Base-by-base conservation (phyloP, 1,140 invertebrate species). In the Contarinia nasturtii region DNA sequence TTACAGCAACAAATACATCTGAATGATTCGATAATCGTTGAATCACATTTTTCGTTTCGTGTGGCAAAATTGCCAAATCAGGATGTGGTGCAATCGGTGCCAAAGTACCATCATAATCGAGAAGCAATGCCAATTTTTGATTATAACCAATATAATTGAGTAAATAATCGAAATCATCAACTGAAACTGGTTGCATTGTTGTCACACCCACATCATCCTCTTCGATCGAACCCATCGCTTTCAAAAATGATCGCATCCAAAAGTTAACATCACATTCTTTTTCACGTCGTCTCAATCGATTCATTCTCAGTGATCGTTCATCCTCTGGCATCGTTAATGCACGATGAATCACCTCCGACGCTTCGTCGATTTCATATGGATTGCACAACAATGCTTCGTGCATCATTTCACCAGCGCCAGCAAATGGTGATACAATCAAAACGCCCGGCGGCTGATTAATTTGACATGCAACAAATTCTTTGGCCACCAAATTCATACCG, bases 401-500 rank as follows among this genome's bases (percentile, higher is more conserved):
- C 86, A 90, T 90, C 69, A 82, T 87, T 60, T 88, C 85, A 1
- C 84, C 85, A 17, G 87, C 86, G 2, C 87, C 86, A 48, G 87
- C 87, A 61, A 93, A 91, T 0, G 86, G 86, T 1, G 86, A 90
- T 2, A 93, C 76, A 40, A 93, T 85, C 5, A 93, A 62, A 0
- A 93, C 87, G 7, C 88, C 88, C 0, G 86, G 85, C 0, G 83
- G 77, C 12, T 76, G 76, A 51, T 87, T 86, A 8, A 89, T 89
- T 63, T 91, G 87, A 58, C 87, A 91, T 5, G 87, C 87, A 2
- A 91, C 86, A 56, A 88, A 92, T 62, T 93, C 88, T 63, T 93
- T 92, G 5, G 87, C 87, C 0, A 92, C 87, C 40, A 93, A 68
- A 67, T 93, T 93, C 88, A 93, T 93, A 41, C 88, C 88, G 60